Evolutionary conservation across 92 coral and sea anemone species (phyloP), one percentile per base, ranked within the genome.

Genomic region (Paramuricea clavata): DNA sequence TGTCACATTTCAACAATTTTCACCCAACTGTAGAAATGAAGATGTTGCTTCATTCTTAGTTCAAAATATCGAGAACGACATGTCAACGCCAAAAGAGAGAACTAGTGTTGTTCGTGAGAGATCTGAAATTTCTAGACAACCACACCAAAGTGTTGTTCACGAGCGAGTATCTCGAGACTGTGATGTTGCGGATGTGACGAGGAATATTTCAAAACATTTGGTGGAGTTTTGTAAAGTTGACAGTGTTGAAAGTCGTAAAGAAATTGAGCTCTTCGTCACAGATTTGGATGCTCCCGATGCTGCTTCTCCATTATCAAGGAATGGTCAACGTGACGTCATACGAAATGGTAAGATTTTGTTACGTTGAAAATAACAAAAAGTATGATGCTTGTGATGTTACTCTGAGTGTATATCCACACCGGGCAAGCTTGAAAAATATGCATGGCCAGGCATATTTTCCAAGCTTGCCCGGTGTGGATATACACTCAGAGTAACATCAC

Each of bases 201-300:
- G 74, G 35, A 59, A 79, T 17, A 61, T 79, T 30, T 79, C 84
- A 25, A 59, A 79, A 79, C 72, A 79, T 79, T 28, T 79, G 25
- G 54, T 39, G 6, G 84, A 39, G 57, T 59, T 36, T 79, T 59
- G 73, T 79, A 36, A 61, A 36, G 84, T 59, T 5, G 50, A 79
- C 49, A 54, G 30, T 32, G 49, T 32, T 13, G 59, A 41, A 36
- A 67, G 17, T 17, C 39, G 26, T 57, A 49, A 49, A 34, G 56
- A 79, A 59, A 61, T 33, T 2, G 47, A 31, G 10, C 71, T 79
- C 56, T 42, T 25, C 19, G 84, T 79, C 71, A 79, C 84, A 59
- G 84, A 79, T 61, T 39, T 79, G 30, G 84, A 79, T 35, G 47
- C 67, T 39, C 84, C 84, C 36, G 57, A 61, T 41, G 84, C 84